Evolutionary conservation across 2,113 vertebrate genomes (phyloP).

Genomic region (Proterorhinus semilunaris): DNA sequence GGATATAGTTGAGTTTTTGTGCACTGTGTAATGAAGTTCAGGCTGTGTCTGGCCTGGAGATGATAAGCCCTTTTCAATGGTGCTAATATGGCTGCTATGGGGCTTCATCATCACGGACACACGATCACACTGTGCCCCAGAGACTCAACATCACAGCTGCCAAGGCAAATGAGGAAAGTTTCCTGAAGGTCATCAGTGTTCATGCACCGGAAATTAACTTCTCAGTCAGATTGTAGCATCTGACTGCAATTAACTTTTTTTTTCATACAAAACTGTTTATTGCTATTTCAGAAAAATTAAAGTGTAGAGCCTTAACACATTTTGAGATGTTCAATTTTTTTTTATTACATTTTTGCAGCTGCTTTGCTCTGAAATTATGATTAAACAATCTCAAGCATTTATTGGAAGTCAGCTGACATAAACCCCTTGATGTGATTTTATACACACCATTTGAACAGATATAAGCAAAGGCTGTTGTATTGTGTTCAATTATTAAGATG

Average conservation of each 20-base stretch:
- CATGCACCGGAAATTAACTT: conserved; percentile 55
- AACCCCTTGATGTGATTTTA: conserved; percentile 6
- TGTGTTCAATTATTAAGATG: conserved; percentile 21
- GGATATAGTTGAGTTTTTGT: conserved; percentile 56
- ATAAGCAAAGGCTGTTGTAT: conserved; percentile 8
- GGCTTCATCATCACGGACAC: conserved; percentile 43
- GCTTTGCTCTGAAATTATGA: too few relatives aligned
- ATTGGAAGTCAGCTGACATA: background rate
- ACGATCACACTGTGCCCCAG: conserved; percentile 32
- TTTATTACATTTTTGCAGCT: too few relatives aligned
- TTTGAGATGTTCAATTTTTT: too few relatives aligned
- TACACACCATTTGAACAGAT: background rate
- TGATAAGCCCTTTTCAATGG: conserved; percentile 57
- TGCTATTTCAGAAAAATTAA: too few relatives aligned
- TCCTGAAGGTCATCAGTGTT: conserved; percentile 63
- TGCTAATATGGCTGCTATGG: conserved; percentile 47
- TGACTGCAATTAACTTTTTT: background rate
- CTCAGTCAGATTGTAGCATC: conserved; percentile 46
- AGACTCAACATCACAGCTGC: conserved; percentile 52
- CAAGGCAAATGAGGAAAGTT: conserved; percentile 65
- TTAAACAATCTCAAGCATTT: too few relatives aligned
- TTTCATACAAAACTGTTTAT: too few relatives aligned
- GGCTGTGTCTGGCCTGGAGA: conserved; percentile 35
- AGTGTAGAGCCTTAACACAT: too few relatives aligned
- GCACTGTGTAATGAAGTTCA: conserved; percentile 48